Evolutionary conservation across 2,113 vertebrate genomes (phyloP).

Genomic region (Equus przewalskii): DNA sequence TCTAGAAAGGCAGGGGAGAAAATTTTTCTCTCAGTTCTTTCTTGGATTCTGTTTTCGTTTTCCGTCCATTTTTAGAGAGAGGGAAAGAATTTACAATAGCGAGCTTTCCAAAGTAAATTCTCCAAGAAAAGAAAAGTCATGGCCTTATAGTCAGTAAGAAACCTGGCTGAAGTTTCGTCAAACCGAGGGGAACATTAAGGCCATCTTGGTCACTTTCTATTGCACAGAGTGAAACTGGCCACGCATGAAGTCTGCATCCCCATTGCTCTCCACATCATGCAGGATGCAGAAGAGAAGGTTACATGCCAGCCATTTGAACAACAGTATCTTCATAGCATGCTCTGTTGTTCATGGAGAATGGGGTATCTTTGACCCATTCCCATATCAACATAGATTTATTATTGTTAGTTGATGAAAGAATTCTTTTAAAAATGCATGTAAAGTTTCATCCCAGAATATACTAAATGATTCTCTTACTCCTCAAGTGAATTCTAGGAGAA

Average conservation of each 20-base stretch:
- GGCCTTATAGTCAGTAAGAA: not conserved
- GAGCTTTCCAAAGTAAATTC: not conserved
- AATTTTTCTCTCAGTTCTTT: not conserved
- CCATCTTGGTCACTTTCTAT: not conserved
- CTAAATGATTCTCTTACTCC: not conserved
- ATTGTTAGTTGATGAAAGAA: not conserved
- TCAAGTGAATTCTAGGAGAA: not conserved
- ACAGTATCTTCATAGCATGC: not conserved
- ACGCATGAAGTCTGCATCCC: not conserved
- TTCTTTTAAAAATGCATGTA: not conserved
- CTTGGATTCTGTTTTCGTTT: not conserved
- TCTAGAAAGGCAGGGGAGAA: not conserved
- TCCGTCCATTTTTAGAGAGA: not conserved
- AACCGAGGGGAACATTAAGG: not conserved
- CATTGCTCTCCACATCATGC: rapidly evolving
- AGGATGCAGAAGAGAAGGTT: not conserved
- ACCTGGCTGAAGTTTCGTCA: not conserved
- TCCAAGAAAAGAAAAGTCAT: not conserved
- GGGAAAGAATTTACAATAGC: not conserved
- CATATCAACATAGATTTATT: not conserved
- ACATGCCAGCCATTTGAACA: not conserved
- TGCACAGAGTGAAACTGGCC: not conserved
- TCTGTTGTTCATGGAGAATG: not conserved
- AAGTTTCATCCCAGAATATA: not conserved
- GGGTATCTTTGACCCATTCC: not conserved